Conservation (phyloP, 2,797 vertebrate species). For the Pangasius djambal region DNA sequence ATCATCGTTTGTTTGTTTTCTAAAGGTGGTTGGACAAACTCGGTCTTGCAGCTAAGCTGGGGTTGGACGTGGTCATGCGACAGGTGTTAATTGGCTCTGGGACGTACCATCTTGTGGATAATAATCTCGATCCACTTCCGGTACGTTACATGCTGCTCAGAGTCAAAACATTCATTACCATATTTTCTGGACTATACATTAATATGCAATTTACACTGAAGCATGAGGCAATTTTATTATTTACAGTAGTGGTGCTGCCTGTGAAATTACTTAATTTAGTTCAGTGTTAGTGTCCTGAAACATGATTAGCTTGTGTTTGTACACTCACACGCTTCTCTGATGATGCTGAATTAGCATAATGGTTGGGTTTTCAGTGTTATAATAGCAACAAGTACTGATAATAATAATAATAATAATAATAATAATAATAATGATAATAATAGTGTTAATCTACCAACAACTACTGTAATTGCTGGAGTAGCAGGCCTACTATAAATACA, state of each 20-base stretch:
- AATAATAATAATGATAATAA: background rate
- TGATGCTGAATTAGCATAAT: background rate
- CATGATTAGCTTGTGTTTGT: background rate
- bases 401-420: background rate
- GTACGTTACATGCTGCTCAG: constrained; percentile 67
- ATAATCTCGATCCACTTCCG: constrained; percentile 87
- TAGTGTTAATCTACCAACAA: background rate
- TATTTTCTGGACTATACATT: background rate
- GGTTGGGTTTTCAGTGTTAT: background rate
- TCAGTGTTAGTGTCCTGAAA: background rate
- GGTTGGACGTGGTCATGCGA: constrained; percentile 90
- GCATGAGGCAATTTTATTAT: background rate
- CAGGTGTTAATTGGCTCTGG: constrained; percentile 91
- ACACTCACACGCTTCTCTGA: background rate
- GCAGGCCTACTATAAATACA: background rate
- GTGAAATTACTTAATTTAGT: background rate
- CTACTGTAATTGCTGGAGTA: background rate
- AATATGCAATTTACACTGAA: background rate
- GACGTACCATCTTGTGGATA: constrained; percentile 88
- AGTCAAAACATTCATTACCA: background rate
- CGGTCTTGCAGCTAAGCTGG: constrained; percentile 83
- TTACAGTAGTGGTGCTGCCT: background rate
- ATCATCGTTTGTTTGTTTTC: constrained; percentile 6
- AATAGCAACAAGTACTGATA: background rate
- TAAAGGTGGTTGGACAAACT: constrained; percentile 96